Base-by-base conservation (phyloP, 2,113 vertebrate species). In the Fulmarus glacialis region DNA sequence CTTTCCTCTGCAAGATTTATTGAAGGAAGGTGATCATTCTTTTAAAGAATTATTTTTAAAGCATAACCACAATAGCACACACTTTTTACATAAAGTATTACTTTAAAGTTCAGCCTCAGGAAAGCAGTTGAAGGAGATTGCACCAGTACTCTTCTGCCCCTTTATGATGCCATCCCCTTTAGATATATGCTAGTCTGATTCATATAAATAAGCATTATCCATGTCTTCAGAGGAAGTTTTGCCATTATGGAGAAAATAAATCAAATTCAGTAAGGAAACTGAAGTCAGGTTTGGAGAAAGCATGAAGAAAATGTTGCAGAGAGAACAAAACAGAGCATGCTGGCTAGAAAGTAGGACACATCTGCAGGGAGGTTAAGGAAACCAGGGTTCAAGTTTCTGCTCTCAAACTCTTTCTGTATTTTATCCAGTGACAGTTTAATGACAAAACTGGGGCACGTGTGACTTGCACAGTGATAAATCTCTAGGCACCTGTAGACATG, bases 301-400 rank as follows among this genome's bases (percentile, higher is more conserved):
- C 17, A 81, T 70, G 58, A 93, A 92, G 79, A 5, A 83, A 77
- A 68, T 22, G 36, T 58, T 96, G 8, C 40, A 71, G 52, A 62
- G 52, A 60, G 68, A 84, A 72, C 34, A 87, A 92, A 84, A 77
- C 24, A 73, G 36, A 87, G 3, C 68, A 86, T 34, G 21, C 74
- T 95, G 58, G 14, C 45, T 86, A 32, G 62, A 96, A 97, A 89
- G 79, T 92, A 83, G 71, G 71, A 73, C 82, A 75, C 9, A n/a
- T 24, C 23, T 73, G 34, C 34, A 60, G 30, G 23, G 15, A 92
- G 43, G 24, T 86, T 86, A 68, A 92, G 45, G 34, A 83, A 95
- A 73, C 8, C 8, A 70, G 15, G 14, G 11, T 40, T 83, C 22
- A 72, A 43, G 34, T 58, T 70, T 89, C 36, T 83, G 11, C 34